A percentile compares a stretch with the other conserved stretches of the same genome.
phyloP scores from a whole-genome alignment of 2,888 invertebrate genomes.

The Loripinus fragilis region DNA sequence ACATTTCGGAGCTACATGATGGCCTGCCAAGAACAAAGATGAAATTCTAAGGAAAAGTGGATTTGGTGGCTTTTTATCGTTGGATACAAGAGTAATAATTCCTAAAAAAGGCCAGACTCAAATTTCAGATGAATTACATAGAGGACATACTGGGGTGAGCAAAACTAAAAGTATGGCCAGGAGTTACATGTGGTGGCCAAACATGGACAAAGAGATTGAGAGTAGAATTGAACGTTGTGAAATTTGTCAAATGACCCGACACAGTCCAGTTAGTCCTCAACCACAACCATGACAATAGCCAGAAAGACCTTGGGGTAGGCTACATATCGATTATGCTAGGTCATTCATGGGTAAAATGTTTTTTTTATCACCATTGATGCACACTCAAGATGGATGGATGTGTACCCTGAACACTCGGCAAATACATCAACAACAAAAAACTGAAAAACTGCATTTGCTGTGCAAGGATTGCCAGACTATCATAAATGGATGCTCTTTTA shows the following conservation, averaged over 20 bases:
- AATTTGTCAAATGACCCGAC: neutral
- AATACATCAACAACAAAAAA: neutral
- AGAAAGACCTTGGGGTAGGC: neutral
- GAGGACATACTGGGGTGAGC: neutral
- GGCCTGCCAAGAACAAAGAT: neutral
- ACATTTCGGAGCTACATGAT: neutral
- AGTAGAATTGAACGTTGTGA: neutral
- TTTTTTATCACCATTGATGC: neutral
- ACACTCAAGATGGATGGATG: neutral
- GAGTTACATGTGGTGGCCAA: neutral
- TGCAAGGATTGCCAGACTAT: neutral
- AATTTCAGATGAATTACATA: neutral
- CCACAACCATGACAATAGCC: neutral
- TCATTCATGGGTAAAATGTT: neutral
- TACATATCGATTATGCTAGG: neutral
- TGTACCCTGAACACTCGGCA: neutral
- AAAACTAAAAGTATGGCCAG: neutral
- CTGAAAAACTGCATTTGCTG: neutral
- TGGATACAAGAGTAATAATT: neutral
- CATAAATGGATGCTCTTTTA: neutral
- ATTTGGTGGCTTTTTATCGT: neutral
- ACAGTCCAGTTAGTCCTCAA: neutral
- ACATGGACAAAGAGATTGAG: neutral
- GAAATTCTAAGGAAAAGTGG: neutral
- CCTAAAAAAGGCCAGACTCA: neutral